Evolutionary conservation across 2,113 vertebrate species (phyloP).

Genomic region (Athene noctua): DNA sequence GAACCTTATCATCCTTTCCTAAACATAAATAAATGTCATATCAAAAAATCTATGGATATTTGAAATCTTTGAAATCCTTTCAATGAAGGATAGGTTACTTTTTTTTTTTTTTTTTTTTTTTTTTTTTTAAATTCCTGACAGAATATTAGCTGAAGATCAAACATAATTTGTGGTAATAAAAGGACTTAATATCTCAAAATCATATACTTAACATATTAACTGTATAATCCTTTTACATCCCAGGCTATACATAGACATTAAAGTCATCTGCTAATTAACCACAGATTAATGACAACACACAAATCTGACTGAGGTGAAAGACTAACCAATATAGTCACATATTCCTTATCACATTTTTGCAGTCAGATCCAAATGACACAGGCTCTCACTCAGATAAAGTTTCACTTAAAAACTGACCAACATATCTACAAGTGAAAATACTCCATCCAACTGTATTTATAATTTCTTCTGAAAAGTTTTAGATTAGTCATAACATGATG

Average conservation of each 20-base stretch:
- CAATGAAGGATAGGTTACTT: not conserved
- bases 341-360: not conserved
- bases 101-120: not conserved
- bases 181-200: not conserved
- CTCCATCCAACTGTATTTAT: not conserved
- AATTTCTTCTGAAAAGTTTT: not conserved
- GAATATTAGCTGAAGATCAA: not conserved
- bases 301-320: not conserved
- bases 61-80: not conserved
- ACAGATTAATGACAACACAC: not conserved
- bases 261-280: conserved; percentile 46
- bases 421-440: not conserved
- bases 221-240: not conserved
- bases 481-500: not conserved
- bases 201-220: not conserved
- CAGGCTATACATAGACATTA: conserved; percentile 20
- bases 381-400: not conserved
- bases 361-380: not conserved
- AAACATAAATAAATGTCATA: not conserved
- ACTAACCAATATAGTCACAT: not conserved
- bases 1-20: not conserved
- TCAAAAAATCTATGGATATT: not conserved
- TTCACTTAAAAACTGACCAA: not conserved
- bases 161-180: not conserved
- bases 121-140: not conserved